A percentile compares a stretch with the other conserved stretches of the same genome.
Evolutionary conservation across 2,888 invertebrate genomes (phyloP).

Genomic region (Ypsolopha scabrella): DNA sequence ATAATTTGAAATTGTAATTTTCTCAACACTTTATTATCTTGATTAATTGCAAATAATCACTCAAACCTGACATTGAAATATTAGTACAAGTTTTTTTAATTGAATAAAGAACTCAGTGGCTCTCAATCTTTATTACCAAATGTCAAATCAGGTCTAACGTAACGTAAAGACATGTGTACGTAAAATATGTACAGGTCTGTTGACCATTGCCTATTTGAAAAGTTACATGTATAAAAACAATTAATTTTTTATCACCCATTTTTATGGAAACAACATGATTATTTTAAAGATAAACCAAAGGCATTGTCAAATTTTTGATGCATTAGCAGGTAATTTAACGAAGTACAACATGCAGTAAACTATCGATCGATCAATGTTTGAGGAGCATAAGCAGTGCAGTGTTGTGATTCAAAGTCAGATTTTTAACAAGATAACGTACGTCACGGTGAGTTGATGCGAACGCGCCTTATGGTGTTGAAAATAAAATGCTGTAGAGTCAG

Average conservation of each 20-base stretch:
- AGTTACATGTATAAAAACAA: too few species aligned
- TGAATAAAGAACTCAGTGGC: not conserved
- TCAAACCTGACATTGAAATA: not conserved
- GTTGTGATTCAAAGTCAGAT: constrained; percentile 16
- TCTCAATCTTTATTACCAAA: constrained; percentile 8
- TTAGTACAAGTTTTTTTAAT: not conserved
- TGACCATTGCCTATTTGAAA: too few species aligned
- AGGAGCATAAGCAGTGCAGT: not conserved
- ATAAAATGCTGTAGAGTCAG: constrained; percentile 8
- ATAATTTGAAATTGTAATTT: not conserved
- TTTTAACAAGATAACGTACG: constrained; percentile 43
- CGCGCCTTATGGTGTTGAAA: constrained; percentile 19
- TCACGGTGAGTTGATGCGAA: constrained; percentile 34
- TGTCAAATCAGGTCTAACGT: too few species aligned
- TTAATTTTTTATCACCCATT: too few species aligned
- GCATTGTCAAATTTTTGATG: too few species aligned
- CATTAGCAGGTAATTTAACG: too few species aligned
- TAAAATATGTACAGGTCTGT: too few species aligned
- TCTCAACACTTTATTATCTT: not conserved
- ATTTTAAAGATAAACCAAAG: too few species aligned
- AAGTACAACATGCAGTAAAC: too few species aligned
- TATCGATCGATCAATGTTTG: constrained; percentile 9
- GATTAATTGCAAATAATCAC: constrained; percentile 2
- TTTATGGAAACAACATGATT: too few species aligned
- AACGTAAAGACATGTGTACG: too few species aligned